A percentile compares a stretch with the other conserved stretches of the same genome.
Evolutionary conservation across 2,888 invertebrate species (phyloP).

Genomic region (Metopia argyrocephala): DNA sequence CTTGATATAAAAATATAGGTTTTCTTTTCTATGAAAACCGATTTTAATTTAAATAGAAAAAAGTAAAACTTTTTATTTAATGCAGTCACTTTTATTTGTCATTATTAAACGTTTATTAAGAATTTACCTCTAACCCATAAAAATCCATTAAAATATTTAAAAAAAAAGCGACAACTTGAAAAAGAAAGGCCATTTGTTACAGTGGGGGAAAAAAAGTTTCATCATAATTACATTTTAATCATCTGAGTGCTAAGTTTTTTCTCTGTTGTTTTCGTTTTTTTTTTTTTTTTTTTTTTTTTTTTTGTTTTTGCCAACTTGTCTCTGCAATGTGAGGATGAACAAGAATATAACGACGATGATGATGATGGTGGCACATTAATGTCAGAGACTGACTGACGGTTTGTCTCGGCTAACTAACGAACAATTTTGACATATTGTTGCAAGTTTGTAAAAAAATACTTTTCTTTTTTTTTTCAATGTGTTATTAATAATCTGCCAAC

Average conservation of each 20-base stretch:
- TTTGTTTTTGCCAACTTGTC: conserved; percentile 54
- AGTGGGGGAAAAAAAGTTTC: conserved; percentile 49
- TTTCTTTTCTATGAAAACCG: no score
- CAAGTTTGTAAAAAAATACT: not conserved
- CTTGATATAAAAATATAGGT: no score
- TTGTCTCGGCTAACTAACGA: conserved; percentile 42
- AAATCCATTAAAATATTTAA: conserved; percentile 42
- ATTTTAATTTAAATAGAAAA: no score
- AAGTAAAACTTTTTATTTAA: no score
- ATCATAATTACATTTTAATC: conserved; percentile 74
- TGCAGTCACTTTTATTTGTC: not conserved
- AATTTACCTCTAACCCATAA: conserved; percentile 29
- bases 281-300: conserved; percentile 61
- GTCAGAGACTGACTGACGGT: conserved; percentile 43
- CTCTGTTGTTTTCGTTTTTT: conserved; percentile 69
- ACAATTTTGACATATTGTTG: conserved; percentile 11
- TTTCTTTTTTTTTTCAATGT: not conserved
- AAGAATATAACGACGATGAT: conserved; percentile 3
- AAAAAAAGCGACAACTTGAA: not conserved
- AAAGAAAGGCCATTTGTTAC: conserved; percentile 4
- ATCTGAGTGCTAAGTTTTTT: conserved; percentile 74
- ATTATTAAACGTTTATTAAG: conserved; percentile 47
- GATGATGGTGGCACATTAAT: conserved; percentile 53
- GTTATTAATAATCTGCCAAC: conserved; percentile 49
- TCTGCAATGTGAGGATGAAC: not conserved